A percentile compares a stretch with the other conserved stretches of the same genome.
Conservation (phyloP, 64 coral and sea anemone species). For the Orbicella faveolata region DNA sequence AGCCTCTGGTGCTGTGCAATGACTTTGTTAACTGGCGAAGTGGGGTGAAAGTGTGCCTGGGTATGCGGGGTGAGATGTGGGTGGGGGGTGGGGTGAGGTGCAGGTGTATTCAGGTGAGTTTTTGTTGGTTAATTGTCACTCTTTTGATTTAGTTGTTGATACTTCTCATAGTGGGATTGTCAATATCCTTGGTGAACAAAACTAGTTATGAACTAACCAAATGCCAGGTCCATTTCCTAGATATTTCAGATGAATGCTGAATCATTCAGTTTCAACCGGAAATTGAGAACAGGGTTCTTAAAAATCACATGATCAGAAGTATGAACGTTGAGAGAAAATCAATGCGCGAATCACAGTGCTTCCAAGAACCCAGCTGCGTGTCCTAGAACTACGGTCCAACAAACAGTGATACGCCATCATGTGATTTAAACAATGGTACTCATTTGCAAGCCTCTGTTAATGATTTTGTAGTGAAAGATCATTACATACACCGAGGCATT, state of each 20-base stretch:
- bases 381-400: conserved; percentile 34
- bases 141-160: too few species aligned
- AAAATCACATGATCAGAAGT: conserved; percentile 4
- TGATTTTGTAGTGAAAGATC: neutral
- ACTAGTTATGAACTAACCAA: too few species aligned
- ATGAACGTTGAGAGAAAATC: neutral
- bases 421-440: conserved; percentile 7
- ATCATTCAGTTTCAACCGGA: neutral
- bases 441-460: neutral
- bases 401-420: neutral
- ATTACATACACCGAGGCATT: neutral
- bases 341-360: conserved; percentile 5
- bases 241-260: neutral
- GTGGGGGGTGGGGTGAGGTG: too few species aligned
- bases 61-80: too few species aligned
- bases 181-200: too few species aligned
- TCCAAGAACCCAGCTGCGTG: conserved; percentile 16
- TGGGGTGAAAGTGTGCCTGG: too few species aligned
- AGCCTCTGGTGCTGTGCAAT: too few species aligned
- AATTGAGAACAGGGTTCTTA: neutral
- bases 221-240: conserved; percentile 3
- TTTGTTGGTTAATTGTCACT: too few species aligned
- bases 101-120: too few species aligned
- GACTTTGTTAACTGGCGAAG: too few species aligned
- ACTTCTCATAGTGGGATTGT: too few species aligned